Conservation (phyloP, 1,140 invertebrate species). For the Coptotermes formosanus region DNA sequence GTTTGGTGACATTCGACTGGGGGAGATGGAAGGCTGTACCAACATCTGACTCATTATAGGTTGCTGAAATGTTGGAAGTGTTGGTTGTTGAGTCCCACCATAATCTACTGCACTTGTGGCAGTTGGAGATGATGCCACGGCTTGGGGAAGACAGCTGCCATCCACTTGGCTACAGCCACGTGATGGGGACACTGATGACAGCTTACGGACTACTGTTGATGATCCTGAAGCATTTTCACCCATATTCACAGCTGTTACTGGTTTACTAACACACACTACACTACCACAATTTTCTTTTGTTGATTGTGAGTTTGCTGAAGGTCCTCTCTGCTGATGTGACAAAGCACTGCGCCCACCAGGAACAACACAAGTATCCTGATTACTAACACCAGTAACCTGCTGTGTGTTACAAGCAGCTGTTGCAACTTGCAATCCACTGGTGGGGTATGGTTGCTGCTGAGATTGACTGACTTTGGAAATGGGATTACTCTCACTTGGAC, state of each 20-base stretch:
- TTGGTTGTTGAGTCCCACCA: background rate
- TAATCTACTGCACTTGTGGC: background rate
- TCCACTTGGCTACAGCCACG: background rate
- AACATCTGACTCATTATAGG: background rate
- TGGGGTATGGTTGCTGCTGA: background rate
- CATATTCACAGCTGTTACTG: background rate
- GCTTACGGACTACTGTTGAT: background rate
- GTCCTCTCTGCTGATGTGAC: background rate
- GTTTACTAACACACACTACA: background rate
- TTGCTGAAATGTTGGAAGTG: background rate
- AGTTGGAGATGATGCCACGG: slow-evolving; percentile 12
- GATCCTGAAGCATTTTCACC: background rate
- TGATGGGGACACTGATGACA: background rate
- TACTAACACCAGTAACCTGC: background rate
- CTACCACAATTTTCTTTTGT: slow-evolving; percentile 4
- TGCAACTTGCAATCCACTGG: background rate
- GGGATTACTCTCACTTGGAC: background rate
- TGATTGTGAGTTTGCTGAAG: background rate
- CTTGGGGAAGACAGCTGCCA: background rate
- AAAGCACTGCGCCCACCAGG: background rate
- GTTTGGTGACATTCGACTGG: background rate
- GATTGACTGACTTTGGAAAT: background rate
- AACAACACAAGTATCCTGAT: background rate
- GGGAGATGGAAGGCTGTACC: background rate
- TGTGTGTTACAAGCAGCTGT: background rate